Conservation (phyloP, 2,113 vertebrate species). For the Alligator mississippiensis region DNA sequence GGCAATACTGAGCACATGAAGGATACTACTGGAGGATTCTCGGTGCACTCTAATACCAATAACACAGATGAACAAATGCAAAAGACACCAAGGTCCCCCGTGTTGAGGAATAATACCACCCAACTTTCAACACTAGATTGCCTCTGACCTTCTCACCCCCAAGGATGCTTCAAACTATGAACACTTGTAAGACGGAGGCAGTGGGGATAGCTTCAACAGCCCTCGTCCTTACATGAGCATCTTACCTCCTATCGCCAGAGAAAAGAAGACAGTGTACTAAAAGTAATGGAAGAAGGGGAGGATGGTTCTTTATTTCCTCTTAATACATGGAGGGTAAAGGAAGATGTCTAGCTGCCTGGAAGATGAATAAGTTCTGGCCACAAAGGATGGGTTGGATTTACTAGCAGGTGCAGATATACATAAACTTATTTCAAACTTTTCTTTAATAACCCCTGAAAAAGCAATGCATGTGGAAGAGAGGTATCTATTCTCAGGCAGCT, state of each 20-base stretch:
- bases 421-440: background rate
- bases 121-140: background rate
- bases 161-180: background rate
- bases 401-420: background rate
- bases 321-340: background rate
- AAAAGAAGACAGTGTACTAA: background rate
- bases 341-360: background rate
- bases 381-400: background rate
- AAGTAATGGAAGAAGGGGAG: background rate
- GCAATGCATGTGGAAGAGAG: background rate
- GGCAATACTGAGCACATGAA: too few relatives aligned
- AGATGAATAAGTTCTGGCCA: background rate
- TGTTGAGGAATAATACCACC: background rate
- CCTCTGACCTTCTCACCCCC: background rate
- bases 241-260: background rate
- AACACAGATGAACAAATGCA: too few relatives aligned
- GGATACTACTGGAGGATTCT: too few relatives aligned
- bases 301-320: background rate
- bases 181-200: background rate
- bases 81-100: background rate
- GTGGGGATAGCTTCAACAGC: background rate
- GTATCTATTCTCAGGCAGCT: fast-evolving
- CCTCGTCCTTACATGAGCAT: background rate
- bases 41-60: too few relatives aligned
- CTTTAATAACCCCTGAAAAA: background rate